Conservation (phyloP, 2,113 vertebrate species). For the Junco hyemalis region DNA sequence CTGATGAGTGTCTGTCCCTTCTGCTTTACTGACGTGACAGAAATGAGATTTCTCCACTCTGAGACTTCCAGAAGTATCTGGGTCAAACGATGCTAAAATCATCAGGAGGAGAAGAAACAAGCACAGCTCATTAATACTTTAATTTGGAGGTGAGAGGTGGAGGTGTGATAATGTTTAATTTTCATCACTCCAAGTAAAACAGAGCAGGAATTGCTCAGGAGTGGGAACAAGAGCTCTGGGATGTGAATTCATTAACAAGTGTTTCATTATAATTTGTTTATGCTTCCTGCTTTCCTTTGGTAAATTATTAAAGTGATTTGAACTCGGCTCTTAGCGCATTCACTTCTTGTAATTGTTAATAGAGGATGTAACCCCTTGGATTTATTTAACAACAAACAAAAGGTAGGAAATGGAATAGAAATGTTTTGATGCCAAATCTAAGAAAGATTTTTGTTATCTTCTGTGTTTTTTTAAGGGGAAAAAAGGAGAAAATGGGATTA, state of each 20-base stretch:
- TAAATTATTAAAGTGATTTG: neutral
- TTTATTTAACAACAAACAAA: neutral
- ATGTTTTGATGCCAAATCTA: neutral
- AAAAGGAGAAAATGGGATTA: neutral
- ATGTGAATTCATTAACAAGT: neutral
- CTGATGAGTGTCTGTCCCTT: neutral
- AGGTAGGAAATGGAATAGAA: neutral
- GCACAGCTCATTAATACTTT: neutral
- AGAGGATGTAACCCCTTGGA: neutral
- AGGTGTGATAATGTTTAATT: neutral
- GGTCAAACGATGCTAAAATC: neutral
- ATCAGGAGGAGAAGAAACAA: neutral
- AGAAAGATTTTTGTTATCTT: neutral
- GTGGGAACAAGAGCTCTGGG: neutral
- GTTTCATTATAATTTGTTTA: neutral
- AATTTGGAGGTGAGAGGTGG: neutral
- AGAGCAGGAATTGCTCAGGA: neutral
- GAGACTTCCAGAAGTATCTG: neutral
- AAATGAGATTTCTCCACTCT: conserved; percentile 23
- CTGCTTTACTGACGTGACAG: neutral
- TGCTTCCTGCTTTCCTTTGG: neutral
- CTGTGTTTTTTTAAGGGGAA: accelerated
- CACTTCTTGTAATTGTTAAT: neutral
- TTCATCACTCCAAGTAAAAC: neutral
- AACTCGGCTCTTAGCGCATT: neutral